phyloP scores from a whole-genome alignment of 2,113 vertebrate genomes.

The Nothobranchius kuhntae region DNA sequence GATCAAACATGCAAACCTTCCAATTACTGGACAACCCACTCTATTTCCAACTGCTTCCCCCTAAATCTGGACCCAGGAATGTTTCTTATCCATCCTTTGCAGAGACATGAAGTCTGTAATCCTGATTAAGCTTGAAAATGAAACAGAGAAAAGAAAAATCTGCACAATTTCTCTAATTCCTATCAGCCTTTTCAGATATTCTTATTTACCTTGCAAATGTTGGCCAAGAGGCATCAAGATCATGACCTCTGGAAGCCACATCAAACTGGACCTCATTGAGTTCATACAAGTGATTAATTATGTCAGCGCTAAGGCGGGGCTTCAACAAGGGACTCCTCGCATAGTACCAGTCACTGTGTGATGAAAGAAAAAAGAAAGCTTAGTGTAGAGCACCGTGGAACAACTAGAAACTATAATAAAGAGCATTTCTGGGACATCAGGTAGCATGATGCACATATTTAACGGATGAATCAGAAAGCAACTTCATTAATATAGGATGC shows the following conservation, averaged over 20 bases:
- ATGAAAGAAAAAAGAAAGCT: conserved; percentile 4
- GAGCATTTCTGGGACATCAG: background rate
- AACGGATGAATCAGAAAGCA: background rate
- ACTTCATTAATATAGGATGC: too few species aligned
- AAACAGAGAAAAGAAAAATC: background rate
- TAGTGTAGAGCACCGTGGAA: background rate
- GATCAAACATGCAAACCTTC: too few species aligned
- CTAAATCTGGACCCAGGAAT: background rate
- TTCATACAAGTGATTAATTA: conserved; percentile 92
- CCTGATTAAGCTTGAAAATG: background rate
- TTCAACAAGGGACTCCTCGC: conserved; percentile 93
- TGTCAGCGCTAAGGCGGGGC: conserved; percentile 87
- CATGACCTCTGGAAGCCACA: conserved; percentile 89
- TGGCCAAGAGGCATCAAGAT: conserved; percentile 94
- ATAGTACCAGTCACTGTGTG: conserved; percentile 93
- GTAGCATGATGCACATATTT: background rate
- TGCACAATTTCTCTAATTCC: background rate
- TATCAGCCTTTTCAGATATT: background rate
- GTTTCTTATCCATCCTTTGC: background rate
- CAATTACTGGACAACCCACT: too few species aligned
- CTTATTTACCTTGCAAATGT: conserved; percentile 89
- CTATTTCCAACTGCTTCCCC: too few species aligned
- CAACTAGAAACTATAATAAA: background rate
- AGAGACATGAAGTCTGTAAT: background rate
- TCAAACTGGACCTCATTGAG: conserved; percentile 93